A percentile compares a stretch with the other conserved stretches of the same genome.
Conservation (phyloP, 92 coral and sea anemone genomes). For the Epizoanthus stellaris region DNA sequence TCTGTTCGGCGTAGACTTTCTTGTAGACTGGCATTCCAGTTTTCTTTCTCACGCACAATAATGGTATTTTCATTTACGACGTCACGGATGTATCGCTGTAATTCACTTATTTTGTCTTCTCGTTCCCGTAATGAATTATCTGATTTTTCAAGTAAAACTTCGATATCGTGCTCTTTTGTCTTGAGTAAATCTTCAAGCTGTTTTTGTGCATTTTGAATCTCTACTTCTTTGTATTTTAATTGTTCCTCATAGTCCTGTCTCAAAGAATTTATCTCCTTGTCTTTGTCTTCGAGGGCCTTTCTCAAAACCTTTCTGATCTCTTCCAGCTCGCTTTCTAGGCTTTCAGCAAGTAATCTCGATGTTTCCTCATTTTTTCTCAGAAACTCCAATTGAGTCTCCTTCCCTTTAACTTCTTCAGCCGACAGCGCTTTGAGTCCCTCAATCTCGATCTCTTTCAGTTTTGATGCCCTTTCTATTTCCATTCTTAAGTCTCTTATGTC, state of each 20-base stretch:
- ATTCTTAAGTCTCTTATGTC: constrained; percentile 23
- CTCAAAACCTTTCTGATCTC: constrained; percentile 46
- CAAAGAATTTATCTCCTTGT: constrained; percentile 40
- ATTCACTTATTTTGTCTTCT: constrained; percentile 1
- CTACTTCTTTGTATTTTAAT: background rate
- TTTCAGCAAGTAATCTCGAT: constrained; percentile 34
- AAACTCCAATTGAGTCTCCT: constrained; percentile 36
- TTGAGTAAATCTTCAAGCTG: constrained; percentile 10
- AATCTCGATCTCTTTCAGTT: constrained; percentile 40
- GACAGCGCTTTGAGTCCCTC: constrained; percentile 27
- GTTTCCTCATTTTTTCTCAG: constrained; percentile 19
- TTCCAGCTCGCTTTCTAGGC: constrained; percentile 58
- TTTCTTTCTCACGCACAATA: constrained; percentile 16
- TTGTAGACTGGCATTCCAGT: background rate
- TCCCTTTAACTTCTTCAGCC: constrained; percentile 25
- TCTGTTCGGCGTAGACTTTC: constrained; percentile 19
- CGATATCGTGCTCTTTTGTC: background rate
- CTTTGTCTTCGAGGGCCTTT: constrained; percentile 46
- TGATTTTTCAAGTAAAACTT: background rate
- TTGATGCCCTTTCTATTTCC: constrained; percentile 24
- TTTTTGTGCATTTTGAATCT: constrained; percentile 4
- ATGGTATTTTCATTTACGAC: background rate
- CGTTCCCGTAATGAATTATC: constrained; percentile 5
- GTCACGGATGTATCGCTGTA: constrained; percentile 8
- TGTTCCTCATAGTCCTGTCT: constrained; percentile 15